Base-by-base conservation (phyloP, 2,113 vertebrate genomes). In the Microcebus tavaratra region DNA sequence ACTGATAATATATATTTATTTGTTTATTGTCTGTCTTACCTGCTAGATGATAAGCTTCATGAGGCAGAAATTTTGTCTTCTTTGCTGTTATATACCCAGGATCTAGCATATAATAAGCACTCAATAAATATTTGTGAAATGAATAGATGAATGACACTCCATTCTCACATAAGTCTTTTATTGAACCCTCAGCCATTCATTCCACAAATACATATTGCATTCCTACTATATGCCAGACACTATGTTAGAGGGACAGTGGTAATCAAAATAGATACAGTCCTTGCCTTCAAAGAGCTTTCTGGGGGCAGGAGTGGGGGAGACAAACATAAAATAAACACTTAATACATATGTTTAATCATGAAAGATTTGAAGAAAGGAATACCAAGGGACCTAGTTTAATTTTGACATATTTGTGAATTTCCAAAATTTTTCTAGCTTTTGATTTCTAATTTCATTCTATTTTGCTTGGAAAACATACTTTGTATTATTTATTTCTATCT, bases 111-210 rank as follows among this genome's bases (percentile, higher is more conserved):
- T n/a, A n/a, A n/a, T n/a, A n/a, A n/a, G n/a, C n/a, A n/a, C n/a
- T 91, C 9, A 67, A 21, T 91, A 88, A 72, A 31, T 95, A 67
- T 83, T 91, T 94, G 53, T 93, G 83, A 76, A 39, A 55, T 70
- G 34, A 61, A 76, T 90, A 48, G 61, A 73, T 48, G 11, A 82
- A 20, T 45, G 57, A 48, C 34, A 94, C 63, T 88, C 31, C 53
- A 79, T 79, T 96, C 63, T 88, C 31, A 39, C 10, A 45, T 85
- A 81, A 83, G 29, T 65, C 25, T 72, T 79, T 76, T 84, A 72
- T 79, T 79, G 55, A 72, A 23, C 45, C 63, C 57, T 87, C 36
- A 57, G 4, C 70, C 36, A 87, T 93, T 83, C 39, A 29, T 68
- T 90, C 50, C 39, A 59, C 72, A 78, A 84, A 59, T 85, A 90